Conservation (phyloP, 2,797 vertebrate species). For the Chiroxiphia lanceolata region DNA sequence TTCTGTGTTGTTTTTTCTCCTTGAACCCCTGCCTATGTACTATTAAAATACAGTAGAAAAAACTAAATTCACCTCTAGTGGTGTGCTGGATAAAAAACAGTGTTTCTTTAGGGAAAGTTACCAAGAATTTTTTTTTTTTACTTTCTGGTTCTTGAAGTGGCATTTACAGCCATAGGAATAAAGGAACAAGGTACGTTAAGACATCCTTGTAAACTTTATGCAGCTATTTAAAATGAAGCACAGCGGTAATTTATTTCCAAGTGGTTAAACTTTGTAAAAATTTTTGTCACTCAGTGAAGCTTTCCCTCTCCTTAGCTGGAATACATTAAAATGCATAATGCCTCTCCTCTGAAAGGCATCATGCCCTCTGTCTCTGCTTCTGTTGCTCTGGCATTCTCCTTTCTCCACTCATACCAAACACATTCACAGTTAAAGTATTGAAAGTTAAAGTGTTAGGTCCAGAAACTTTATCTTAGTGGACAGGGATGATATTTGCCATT, state of each 20-base stretch:
- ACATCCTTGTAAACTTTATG: constrained; percentile 22
- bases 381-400: neutral
- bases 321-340: neutral
- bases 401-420: neutral
- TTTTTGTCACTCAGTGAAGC: neutral
- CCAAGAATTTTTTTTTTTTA: neutral
- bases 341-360: neutral
- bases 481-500: constrained; percentile 1
- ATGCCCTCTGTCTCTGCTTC: neutral
- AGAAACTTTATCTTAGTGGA: neutral
- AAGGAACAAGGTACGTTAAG: constrained; percentile 12
- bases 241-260: neutral
- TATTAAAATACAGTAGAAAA: neutral
- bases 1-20: too few relatives aligned
- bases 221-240: constrained; percentile 10
- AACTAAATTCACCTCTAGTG: neutral
- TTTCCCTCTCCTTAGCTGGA: neutral
- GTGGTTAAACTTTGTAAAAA: neutral
- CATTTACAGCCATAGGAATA: constrained; percentile 20
- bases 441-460: neutral
- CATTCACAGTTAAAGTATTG: neutral
- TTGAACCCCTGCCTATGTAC: neutral
- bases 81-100: neutral
- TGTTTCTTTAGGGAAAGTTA: constrained; percentile 13
- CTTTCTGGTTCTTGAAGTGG: neutral